Evolutionary conservation across 2,888 invertebrate genomes (phyloP), one percentile per base, ranked within the genome.

Genomic region (Drosophila prolongata): DNA sequence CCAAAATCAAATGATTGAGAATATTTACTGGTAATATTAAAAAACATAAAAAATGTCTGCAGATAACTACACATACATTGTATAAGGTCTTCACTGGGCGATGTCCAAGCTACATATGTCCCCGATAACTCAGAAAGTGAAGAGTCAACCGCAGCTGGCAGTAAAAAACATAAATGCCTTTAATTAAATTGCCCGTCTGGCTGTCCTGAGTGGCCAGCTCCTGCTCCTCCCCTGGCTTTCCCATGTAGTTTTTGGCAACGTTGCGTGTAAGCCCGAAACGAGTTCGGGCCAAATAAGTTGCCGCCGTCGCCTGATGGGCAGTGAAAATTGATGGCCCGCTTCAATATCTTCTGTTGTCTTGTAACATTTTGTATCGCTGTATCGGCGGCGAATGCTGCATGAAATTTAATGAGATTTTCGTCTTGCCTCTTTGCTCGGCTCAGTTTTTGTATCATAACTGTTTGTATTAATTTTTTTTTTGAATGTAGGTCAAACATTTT

Each of bases 401-500:
- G 70, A 86, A 83, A 83, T 76, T 77, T 83, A 86, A 83, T 83
- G 87, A 83, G 82, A 65, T 84, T 83, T 80, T 72, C 59, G 69
- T 57, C 67, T 68, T 62, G 62, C 65, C 46, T 58, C 50, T 68
- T 53, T 49, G 46, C 14, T 56, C 16, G 37, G 11, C 43, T 70
- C 75, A 57, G 59, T 68, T 66, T 65, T 61, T 79, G 73, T 79
- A 86, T 82, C 80, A 83, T 86, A 80, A 80, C 74, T 80, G 84
- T 77, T 76, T 57, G 65, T 64, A 75, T 78, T 71, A 53, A 58
- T 72, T 54, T 73, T 56, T 69, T 69, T 46, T 40, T 42, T 27
- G 56, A 75, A 83, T 83, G 87, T 86, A 80, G 87, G 82, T 83
- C 83, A 83, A 83, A 80, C 68, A 80, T 77, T 80, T 84, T 79